These are phyloP conservation scores for Ctenoplectra terminalis DNA, from an alignment of 1,140 invertebrate species.

Conservation along the genomic window DNA sequence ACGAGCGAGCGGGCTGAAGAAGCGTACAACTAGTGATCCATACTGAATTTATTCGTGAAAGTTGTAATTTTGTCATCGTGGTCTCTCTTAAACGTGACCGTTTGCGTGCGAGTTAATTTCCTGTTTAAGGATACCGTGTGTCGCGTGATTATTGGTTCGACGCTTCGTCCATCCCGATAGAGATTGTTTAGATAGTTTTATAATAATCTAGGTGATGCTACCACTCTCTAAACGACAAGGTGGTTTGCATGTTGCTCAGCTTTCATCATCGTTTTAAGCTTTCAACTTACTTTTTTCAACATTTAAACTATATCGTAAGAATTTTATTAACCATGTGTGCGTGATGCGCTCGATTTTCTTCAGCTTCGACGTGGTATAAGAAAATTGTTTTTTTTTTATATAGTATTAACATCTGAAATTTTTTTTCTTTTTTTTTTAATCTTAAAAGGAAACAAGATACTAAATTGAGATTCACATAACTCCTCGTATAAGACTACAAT, in stretches of 20 bases:
- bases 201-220: not conserved
- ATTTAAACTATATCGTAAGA: no score
- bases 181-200: not conserved
- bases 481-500: no score
- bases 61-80: conserved; percentile 51
- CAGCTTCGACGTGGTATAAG: no score
- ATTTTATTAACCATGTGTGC: not conserved
- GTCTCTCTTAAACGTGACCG: conserved; percentile 7
- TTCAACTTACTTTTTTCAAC: not conserved
- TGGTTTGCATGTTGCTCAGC: not conserved
- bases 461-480: no score
- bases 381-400: no score
- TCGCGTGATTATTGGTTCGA: conserved; percentile 11
- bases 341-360: not conserved
- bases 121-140: not conserved
- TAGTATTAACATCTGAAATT: no score
- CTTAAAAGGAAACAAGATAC: no score
- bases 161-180: not conserved
- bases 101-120: conserved; percentile 23
- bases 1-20: not conserved
- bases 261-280: not conserved
- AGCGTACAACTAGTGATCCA: conserved; percentile 22
- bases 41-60: conserved; percentile 37
- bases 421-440: no score
- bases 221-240: not conserved